Percentiles rank a stretch among this genome's conserved stretches.
phyloP scores from a whole-genome alignment of 1,140 invertebrate species.

The Papilio xuthus region DNA sequence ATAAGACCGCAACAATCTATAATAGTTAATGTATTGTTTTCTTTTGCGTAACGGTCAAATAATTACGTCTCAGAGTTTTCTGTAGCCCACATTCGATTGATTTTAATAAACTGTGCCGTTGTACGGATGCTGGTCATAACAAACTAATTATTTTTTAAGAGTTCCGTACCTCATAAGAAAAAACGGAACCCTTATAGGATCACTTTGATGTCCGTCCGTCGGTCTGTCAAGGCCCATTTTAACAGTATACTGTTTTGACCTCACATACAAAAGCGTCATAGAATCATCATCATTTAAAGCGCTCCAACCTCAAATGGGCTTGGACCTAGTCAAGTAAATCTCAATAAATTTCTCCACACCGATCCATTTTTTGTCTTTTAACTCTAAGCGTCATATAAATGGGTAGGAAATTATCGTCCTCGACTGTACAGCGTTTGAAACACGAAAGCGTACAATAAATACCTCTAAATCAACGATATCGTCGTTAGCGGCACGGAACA shows the following conservation, averaged over 20 bases:
- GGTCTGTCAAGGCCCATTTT: no score
- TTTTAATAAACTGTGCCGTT: not conserved
- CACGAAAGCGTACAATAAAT: constrained; percentile 1
- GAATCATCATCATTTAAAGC: no score
- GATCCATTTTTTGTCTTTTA: no score
- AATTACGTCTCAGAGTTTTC: constrained; percentile 1
- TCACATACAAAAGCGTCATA: not conserved
- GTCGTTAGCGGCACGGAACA: not conserved
- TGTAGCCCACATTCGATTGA: constrained; percentile 25
- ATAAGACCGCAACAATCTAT: not conserved
- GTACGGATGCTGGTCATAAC: not conserved
- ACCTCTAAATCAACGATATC: not conserved
- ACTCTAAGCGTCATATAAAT: not conserved
- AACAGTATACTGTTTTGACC: not conserved
- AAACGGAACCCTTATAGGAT: no score
- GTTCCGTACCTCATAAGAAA: no score
- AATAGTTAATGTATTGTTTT: not conserved
- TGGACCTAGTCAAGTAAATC: no score
- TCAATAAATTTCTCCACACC: no score
- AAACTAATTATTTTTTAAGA: constrained; percentile 7
- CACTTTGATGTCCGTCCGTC: no score
- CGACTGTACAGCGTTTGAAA: not conserved
- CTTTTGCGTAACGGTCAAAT: constrained; percentile 26
- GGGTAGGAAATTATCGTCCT: not conserved
- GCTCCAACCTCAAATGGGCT: no score